A percentile compares a stretch with the other conserved stretches of the same genome.
Evolutionary conservation across 1,140 invertebrate genomes (phyloP).

Genomic region (Fopius arisanus): DNA sequence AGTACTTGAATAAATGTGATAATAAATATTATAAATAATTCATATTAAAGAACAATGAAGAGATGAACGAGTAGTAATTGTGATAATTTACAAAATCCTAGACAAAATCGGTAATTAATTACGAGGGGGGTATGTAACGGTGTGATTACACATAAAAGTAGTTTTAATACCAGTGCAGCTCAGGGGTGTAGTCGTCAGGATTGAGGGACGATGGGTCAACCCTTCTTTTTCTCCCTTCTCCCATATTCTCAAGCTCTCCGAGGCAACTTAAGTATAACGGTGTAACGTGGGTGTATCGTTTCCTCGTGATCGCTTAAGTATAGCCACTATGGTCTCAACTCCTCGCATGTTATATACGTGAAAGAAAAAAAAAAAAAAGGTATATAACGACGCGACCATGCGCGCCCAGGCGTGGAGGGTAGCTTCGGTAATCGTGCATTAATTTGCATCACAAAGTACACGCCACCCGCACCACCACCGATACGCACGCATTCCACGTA

Average conservation of each 20-base stretch:
- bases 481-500: slow-evolving; percentile 54
- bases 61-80: no score
- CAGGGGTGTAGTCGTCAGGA: background rate
- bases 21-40: no score
- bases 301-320: slow-evolving; percentile 11
- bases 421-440: slow-evolving; percentile 61
- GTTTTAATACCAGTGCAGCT: background rate
- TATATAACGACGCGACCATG: slow-evolving; percentile 17
- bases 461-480: slow-evolving; percentile 52
- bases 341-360: slow-evolving; percentile 10
- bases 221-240: background rate
- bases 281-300: slow-evolving; percentile 14
- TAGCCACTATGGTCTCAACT: slow-evolving; percentile 5
- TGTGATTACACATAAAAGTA: background rate
- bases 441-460: slow-evolving; percentile 63
- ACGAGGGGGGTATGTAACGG: background rate
- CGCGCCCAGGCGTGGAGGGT: slow-evolving; percentile 38
- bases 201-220: background rate
- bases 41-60: no score
- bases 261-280: slow-evolving; percentile 9
- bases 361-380: slow-evolving; percentile 10
- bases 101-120: background rate
- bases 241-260: background rate
- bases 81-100: background rate
- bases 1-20: no score